Base-by-base conservation (phyloP, 2,888 invertebrate species). In the Phanerotoma sp. region DNA sequence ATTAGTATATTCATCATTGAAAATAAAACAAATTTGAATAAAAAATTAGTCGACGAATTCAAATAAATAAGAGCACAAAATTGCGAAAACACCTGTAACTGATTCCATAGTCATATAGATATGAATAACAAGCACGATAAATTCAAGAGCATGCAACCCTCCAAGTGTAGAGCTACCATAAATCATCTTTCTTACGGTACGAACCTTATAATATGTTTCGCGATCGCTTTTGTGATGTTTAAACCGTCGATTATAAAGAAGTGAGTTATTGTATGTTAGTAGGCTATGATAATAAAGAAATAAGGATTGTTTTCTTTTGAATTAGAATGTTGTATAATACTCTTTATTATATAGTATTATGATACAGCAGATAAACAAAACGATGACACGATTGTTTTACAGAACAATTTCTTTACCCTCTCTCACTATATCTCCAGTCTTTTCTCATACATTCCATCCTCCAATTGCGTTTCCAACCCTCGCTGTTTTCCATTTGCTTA, bases 321-420 rank as follows among this genome's bases (percentile, higher is more conserved):
- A 6, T 4, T n/a, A 35, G 13, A 35, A 5, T 2, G 5, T 25
- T 7, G 25, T n/a, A 35, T n/a, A 13, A 13, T 35, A 35, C 35
- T 35, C 35, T 13, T 13, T 15, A n/a, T 13, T 5, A 35, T 30
- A 35, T 54, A 20, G 50, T 40, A 46, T 51, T 54, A 51, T 46
- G 30, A 47, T 40, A 20, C 38, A 37, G 37, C 22, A 32, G 30
- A 33, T 37, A 44, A 54, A 40, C 47, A 56, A 35, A 44, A 51
- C 50, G 50, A 44, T 54, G 67, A 69, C 69, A 62, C 58, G 66
- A 68, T 69, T 70, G 69, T 69, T 69, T 67, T 62, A 60, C 64
- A 54, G 60, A 56, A 54, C 61, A 61, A 61, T 65, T 64, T 59
- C 20, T 54, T 49, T 59, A 64, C 61, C 61, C 60, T 61, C 54